Percentiles rank a stretch among this genome's conserved stretches.
Evolutionary conservation across 2,888 invertebrate genomes (phyloP).

Genomic region (Kryphioiulus occultus): DNA sequence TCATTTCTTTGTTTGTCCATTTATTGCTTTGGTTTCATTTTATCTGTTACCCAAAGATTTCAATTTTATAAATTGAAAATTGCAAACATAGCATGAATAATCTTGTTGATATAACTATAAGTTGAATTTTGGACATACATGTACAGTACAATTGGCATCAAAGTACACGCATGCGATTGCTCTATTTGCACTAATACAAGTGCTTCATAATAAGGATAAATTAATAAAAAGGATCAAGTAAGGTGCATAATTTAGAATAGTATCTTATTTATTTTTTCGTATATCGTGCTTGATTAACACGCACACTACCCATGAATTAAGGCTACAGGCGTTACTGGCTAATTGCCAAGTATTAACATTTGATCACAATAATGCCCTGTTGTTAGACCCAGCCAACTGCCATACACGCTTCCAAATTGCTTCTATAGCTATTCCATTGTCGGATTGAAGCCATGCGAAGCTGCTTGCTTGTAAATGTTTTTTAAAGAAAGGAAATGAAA

Average conservation of each 20-base stretch:
- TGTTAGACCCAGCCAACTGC: neutral
- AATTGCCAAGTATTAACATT: conserved; percentile 6
- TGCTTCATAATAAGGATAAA: no score
- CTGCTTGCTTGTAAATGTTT: neutral
- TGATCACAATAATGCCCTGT: neutral
- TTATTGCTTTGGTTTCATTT: neutral
- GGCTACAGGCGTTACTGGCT: neutral
- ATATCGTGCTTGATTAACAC: neutral
- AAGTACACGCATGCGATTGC: no score
- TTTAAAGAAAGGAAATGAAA: conserved; percentile 20
- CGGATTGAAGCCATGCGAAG: conserved; percentile 9
- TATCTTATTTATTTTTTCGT: neutral
- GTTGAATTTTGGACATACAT: no score
- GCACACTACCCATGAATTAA: neutral
- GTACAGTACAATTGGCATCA: no score
- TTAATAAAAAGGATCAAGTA: no score
- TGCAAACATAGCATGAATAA: neutral
- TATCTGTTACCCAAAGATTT: neutral
- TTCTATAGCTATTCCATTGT: neutral
- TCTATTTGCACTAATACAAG: no score
- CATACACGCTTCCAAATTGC: neutral
- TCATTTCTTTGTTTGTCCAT: no score
- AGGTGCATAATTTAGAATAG: neutral
- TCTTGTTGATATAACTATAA: neutral
- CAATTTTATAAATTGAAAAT: neutral